These are phyloP conservation scores for Tringa solitaria DNA, from an alignment of 2,113 vertebrate genomes.

Conservation along the genomic window DNA sequence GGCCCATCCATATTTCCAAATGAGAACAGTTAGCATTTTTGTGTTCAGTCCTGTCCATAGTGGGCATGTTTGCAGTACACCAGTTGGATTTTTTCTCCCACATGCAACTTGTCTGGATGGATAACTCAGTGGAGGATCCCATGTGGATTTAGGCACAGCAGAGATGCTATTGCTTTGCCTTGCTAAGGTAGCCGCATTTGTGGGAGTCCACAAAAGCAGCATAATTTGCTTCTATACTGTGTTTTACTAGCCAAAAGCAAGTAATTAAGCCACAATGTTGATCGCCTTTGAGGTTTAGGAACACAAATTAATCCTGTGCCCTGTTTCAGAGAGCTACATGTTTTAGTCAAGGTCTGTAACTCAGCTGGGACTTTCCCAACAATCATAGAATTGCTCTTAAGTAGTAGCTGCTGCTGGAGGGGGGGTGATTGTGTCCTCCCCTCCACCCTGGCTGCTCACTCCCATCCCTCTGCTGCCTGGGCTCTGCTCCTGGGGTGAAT, in stretches of 20 bases:
- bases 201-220: neutral
- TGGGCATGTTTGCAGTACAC: neutral
- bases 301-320: accelerated
- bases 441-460: neutral
- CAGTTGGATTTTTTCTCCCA: neutral
- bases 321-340: neutral
- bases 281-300: neutral
- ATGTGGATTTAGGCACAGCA: neutral
- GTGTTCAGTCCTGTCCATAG: neutral
- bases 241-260: neutral
- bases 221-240: neutral
- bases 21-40: neutral
- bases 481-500: neutral
- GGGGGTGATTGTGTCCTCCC: neutral
- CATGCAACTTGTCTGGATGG: neutral
- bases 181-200: neutral
- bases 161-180: neutral
- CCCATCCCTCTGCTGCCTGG: accelerated
- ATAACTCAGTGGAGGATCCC: neutral
- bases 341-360: neutral
- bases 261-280: neutral
- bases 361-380: neutral
- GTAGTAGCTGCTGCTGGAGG: neutral
- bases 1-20: neutral
- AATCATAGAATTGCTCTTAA: neutral